phyloP scores from a whole-genome alignment of 1,140 invertebrate species.

The Psix sp. region DNA sequence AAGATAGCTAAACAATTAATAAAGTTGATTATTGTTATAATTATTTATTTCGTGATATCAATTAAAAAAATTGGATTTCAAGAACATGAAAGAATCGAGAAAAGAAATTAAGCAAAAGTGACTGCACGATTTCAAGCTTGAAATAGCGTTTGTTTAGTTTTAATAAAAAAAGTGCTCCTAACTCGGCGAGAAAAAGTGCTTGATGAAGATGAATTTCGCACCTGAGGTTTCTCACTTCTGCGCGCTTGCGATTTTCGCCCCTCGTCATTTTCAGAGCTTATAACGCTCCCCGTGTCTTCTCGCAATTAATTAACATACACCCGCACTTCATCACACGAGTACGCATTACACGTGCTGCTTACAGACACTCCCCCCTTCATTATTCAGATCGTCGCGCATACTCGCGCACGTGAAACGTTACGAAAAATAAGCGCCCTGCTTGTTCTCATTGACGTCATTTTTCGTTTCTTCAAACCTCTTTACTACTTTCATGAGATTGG shows the following conservation, averaged over 20 bases:
- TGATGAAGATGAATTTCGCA: slow-evolving; percentile 69
- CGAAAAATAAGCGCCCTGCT: slow-evolving; percentile 40
- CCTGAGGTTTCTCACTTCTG: slow-evolving; percentile 60
- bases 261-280: slow-evolving; percentile 50
- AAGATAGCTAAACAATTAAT: too few relatives aligned
- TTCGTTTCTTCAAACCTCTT: slow-evolving; percentile 3
- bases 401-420: slow-evolving; percentile 37
- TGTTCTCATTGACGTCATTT: slow-evolving; percentile 6
- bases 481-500: neutral
- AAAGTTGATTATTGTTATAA: too few relatives aligned
- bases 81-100: slow-evolving; percentile 5
- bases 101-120: slow-evolving; percentile 5
- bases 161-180: slow-evolving; percentile 58
- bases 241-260: slow-evolving; percentile 47
- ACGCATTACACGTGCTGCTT: slow-evolving; percentile 41
- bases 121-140: slow-evolving; percentile 40
- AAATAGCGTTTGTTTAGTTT: slow-evolving; percentile 50
- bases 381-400: slow-evolving; percentile 48
- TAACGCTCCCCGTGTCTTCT: slow-evolving; percentile 58
- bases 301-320: slow-evolving; percentile 68
- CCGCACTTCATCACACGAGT: slow-evolving; percentile 47
- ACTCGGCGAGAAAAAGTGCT: slow-evolving; percentile 63
- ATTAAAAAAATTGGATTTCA: slow-evolving; percentile 28
- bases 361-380: slow-evolving; percentile 44
- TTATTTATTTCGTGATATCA: slow-evolving; percentile 25